These are phyloP conservation scores for Himalopsyche japonica DNA, from an alignment of 2,888 invertebrate species.

Conservation along the genomic window DNA sequence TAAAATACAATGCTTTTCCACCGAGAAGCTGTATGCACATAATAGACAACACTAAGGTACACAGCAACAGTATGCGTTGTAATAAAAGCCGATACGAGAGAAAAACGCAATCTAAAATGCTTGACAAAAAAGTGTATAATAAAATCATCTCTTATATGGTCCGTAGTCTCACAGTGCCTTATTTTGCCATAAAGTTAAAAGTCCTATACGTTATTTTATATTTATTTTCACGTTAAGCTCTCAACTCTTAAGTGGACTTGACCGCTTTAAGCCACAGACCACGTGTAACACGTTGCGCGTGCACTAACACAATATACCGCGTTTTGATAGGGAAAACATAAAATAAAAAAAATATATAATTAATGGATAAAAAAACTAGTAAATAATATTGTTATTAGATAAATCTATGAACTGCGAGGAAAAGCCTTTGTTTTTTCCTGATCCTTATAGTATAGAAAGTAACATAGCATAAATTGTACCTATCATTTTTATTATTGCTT, in stretches of 20 bases:
- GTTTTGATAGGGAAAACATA: not conserved
- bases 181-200: not conserved
- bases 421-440: too few relatives aligned
- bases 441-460: too few relatives aligned
- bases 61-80: too few relatives aligned
- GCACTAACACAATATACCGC: not conserved
- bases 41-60: too few relatives aligned
- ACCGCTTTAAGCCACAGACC: constrained; percentile 9
- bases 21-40: too few relatives aligned
- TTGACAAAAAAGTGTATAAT: not conserved
- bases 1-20: too few relatives aligned
- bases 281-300: not conserved
- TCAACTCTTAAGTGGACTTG: constrained; percentile 15
- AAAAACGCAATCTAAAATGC: not conserved
- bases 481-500: too few relatives aligned
- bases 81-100: not conserved
- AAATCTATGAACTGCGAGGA: too few relatives aligned
- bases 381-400: too few relatives aligned
- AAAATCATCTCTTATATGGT: not conserved
- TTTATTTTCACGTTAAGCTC: constrained; percentile 8
- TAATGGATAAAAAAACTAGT: too few relatives aligned
- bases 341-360: too few relatives aligned
- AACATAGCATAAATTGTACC: too few relatives aligned
- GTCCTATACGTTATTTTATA: not conserved
- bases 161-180: not conserved